Percentiles rank a stretch among this genome's conserved stretches.
Conservation (phyloP, 2,113 vertebrate species). For the Corydoras sp. region DNA sequence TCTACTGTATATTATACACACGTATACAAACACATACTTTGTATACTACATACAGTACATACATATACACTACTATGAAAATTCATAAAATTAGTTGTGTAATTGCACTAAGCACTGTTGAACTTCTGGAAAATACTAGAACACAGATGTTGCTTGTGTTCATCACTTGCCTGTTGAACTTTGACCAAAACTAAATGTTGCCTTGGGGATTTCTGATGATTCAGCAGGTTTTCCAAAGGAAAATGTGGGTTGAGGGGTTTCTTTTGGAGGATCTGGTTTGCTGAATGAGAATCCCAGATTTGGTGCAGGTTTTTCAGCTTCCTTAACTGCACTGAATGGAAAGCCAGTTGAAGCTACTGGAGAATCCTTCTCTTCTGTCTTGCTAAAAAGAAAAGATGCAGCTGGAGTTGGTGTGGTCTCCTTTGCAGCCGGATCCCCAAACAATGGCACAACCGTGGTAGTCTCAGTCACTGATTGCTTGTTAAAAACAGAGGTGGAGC, state of each 20-base stretch:
- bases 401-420: slow-evolving; percentile 50
- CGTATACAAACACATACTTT: too few species aligned
- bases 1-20: too few species aligned
- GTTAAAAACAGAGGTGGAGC: slow-evolving; percentile 64
- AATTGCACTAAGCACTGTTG: too few species aligned
- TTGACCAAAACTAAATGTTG: slow-evolving; percentile 76
- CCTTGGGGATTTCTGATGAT: slow-evolving; percentile 66
- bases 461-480: slow-evolving; percentile 64
- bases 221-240: slow-evolving; percentile 71
- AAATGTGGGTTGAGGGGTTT: slow-evolving; percentile 67
- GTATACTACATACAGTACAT: too few species aligned
- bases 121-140: too few species aligned
- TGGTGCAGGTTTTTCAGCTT: slow-evolving; percentile 65
- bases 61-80: too few species aligned
- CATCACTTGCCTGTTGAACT: slow-evolving; percentile 55
- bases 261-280: slow-evolving; percentile 74
- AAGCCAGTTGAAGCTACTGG: slow-evolving; percentile 56
- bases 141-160: too few species aligned
- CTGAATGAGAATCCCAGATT: slow-evolving; percentile 74
- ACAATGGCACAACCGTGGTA: slow-evolving; percentile 47
- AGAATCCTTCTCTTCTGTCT: slow-evolving; percentile 77
- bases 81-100: too few species aligned
- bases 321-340: slow-evolving; percentile 71
- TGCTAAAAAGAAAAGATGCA: slow-evolving; percentile 74
- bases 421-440: slow-evolving; percentile 52